Percentiles rank a stretch among this genome's conserved stretches.
These are phyloP conservation scores for Parochlus steinenii DNA, from an alignment of 2,888 invertebrate species.

Conservation along the genomic window DNA sequence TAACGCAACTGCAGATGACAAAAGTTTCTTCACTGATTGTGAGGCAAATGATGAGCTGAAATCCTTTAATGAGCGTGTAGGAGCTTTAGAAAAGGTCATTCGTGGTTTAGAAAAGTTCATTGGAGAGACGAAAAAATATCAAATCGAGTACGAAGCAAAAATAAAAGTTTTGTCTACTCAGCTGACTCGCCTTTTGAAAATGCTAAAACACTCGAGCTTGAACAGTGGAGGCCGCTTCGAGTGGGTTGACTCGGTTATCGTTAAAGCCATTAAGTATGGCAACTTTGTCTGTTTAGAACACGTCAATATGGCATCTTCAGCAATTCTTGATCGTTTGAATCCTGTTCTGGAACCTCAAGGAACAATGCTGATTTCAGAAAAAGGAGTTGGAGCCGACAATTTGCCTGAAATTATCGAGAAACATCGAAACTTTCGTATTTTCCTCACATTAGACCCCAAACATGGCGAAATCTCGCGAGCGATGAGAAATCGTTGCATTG, in stretches of 20 bases:
- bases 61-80: constrained; percentile 1
- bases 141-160: too few relatives aligned
- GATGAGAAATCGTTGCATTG: constrained; percentile 95
- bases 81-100: not conserved
- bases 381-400: constrained; percentile 60
- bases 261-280: constrained; percentile 68
- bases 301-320: constrained; percentile 90
- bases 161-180: too few relatives aligned
- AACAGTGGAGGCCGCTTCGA: constrained; percentile 83
- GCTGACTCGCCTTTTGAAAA: too few relatives aligned
- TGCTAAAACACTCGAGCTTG: too few relatives aligned
- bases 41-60: constrained; percentile 1
- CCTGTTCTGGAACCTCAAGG: constrained; percentile 88
- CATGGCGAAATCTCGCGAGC: constrained; percentile 94
- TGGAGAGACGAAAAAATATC: too few relatives aligned
- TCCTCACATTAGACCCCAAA: constrained; percentile 87
- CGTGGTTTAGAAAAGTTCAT: too few relatives aligned
- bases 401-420: constrained; percentile 58
- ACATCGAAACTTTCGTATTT: constrained; percentile 81
- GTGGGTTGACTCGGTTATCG: constrained; percentile 79
- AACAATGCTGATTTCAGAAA: constrained; percentile 73
- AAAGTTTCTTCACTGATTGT: not conserved
- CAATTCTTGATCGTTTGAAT: constrained; percentile 92
- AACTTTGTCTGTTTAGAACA: constrained; percentile 78
- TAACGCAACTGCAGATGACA: not conserved